phyloP scores from a whole-genome alignment of 2,888 invertebrate species.

The Caradrina kadenii region DNA sequence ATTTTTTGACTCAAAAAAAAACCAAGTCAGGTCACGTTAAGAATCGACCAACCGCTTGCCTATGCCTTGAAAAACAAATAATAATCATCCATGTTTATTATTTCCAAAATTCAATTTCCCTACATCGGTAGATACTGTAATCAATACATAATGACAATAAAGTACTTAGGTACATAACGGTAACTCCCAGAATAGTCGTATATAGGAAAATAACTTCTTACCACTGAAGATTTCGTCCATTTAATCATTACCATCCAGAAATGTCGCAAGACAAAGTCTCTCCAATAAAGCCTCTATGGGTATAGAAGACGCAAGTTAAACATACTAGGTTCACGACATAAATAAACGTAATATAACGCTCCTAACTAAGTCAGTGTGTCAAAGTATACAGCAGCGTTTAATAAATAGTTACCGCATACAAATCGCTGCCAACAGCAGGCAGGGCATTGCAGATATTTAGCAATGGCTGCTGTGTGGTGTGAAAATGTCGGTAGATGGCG shows the following conservation, averaged over 20 bases:
- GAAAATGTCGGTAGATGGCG: constrained; percentile 39
- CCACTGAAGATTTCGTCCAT: neutral
- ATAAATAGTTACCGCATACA: constrained; percentile 49
- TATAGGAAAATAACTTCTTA: neutral
- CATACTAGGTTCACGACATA: constrained; percentile 20
- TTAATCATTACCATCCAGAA: constrained; percentile 1
- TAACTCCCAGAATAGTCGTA: too few relatives aligned
- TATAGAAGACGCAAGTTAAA: constrained; percentile 17
- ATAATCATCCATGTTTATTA: too few relatives aligned
- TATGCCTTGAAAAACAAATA: too few relatives aligned
- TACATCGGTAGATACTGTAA: too few relatives aligned
- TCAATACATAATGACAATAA: too few relatives aligned
- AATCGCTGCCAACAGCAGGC: constrained; percentile 11
- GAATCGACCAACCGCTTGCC: too few relatives aligned
- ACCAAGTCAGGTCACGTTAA: too few relatives aligned
- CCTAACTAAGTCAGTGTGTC: constrained; percentile 59
- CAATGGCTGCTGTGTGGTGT: constrained; percentile 26
- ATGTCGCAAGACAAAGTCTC: constrained; percentile 8
- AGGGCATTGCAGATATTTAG: constrained; percentile 28
- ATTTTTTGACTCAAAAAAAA: too few relatives aligned
- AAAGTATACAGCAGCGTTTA: constrained; percentile 52
- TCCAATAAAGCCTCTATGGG: neutral
- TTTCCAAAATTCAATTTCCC: too few relatives aligned
- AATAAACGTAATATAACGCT: constrained; percentile 20
- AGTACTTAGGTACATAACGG: too few relatives aligned